These are phyloP conservation scores for Ceratotherium simum DNA, from an alignment of 2,113 vertebrate species.

Conservation along the genomic window DNA sequence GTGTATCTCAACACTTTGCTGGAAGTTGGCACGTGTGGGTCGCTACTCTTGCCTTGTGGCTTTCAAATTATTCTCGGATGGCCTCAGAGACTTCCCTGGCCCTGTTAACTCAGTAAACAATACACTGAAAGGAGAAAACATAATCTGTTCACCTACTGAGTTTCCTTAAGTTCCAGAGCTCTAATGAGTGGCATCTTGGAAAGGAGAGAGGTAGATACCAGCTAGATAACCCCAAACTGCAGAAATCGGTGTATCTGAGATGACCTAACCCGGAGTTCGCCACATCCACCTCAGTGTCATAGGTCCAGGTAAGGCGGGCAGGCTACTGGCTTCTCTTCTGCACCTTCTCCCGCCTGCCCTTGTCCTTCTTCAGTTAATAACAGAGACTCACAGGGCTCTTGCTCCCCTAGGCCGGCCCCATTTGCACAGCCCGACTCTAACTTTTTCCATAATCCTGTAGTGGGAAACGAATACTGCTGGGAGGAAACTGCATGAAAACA, in stretches of 20 bases:
- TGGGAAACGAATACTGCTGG: background rate
- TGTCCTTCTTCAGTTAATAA: background rate
- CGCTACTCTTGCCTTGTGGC: background rate
- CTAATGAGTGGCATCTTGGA: background rate
- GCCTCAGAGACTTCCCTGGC: background rate
- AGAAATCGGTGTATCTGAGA: background rate
- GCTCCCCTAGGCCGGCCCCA: background rate
- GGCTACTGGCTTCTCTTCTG: background rate
- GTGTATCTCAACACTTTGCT: background rate
- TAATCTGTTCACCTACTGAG: background rate
- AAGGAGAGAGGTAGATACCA: background rate
- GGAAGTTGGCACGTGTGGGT: background rate
- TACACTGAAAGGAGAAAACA: background rate
- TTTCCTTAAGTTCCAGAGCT: background rate
- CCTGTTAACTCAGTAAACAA: background rate
- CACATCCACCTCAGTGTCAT: accelerated
- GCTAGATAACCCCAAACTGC: background rate
- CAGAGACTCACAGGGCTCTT: background rate
- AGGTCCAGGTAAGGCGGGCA: accelerated
- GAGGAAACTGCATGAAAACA: background rate
- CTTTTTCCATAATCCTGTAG: background rate
- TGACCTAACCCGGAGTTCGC: background rate
- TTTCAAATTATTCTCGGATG: background rate
- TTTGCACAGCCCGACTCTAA: background rate
- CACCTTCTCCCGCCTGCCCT: background rate